A percentile compares a stretch with the other conserved stretches of the same genome.
Evolutionary conservation across 2,888 invertebrate species (phyloP).

Genomic region (Sisyra nigra): DNA sequence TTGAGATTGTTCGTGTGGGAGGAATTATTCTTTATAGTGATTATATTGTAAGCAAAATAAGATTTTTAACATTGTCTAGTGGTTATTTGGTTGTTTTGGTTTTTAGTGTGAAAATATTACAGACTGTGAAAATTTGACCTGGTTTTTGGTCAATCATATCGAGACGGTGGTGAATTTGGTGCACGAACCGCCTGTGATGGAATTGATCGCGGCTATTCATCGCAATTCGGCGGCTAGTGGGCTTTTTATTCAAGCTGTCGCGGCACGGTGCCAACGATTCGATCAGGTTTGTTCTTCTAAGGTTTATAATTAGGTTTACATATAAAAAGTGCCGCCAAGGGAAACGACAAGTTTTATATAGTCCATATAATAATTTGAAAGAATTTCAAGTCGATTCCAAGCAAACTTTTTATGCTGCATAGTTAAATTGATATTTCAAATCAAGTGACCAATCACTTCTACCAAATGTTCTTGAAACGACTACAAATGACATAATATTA

Average conservation of each 20-base stretch:
- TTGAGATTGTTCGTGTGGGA: constrained; percentile 47
- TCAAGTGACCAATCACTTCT: too few relatives aligned
- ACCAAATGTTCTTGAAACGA: too few relatives aligned
- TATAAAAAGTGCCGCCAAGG: too few relatives aligned
- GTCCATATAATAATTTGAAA: too few relatives aligned
- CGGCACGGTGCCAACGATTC: constrained; percentile 42
- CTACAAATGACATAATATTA: too few relatives aligned
- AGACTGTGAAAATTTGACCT: constrained; percentile 56
- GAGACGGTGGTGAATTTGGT: constrained; percentile 46
- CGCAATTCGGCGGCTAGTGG: constrained; percentile 49
- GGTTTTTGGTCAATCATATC: constrained; percentile 60
- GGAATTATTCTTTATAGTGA: constrained; percentile 61
- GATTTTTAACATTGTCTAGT: neutral
- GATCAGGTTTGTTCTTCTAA: neutral
- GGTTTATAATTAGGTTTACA: too few relatives aligned
- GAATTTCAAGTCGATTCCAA: too few relatives aligned
- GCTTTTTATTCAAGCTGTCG: constrained; percentile 52
- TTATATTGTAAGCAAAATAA: constrained; percentile 44
- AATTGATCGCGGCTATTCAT: constrained; percentile 42
- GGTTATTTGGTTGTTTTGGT: constrained; percentile 10
- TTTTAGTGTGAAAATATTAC: constrained; percentile 47
- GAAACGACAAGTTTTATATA: too few relatives aligned
- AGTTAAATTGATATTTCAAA: too few relatives aligned
- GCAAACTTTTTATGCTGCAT: too few relatives aligned
- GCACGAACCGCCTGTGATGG: constrained; percentile 46